Evolutionary conservation across 2,888 invertebrate species (phyloP).

Genomic region (Volucella bombylans): DNA sequence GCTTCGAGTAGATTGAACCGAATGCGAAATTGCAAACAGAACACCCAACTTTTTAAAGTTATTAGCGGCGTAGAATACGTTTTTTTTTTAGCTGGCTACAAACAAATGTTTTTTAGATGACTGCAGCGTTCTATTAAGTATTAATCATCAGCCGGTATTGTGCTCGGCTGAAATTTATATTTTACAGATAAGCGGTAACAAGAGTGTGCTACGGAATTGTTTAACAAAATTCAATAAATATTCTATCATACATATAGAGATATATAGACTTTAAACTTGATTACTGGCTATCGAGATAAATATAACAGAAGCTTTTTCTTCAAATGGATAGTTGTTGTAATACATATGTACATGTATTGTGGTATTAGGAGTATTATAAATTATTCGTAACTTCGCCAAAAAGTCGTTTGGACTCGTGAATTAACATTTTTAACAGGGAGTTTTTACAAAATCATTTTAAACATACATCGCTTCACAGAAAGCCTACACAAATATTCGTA

Average conservation of each 20-base stretch:
- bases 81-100: conserved; percentile 6
- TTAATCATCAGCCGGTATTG: conserved; percentile 24
- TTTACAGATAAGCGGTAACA: background rate
- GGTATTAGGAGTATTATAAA: too few species aligned
- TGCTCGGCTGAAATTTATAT: conserved; percentile 53
- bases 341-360: too few species aligned
- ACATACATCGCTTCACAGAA: too few species aligned
- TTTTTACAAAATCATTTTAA: too few species aligned
- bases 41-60: conserved; percentile 26
- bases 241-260: background rate
- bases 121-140: background rate
- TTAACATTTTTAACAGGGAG: too few species aligned
- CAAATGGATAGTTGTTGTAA: too few species aligned
- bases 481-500: too few species aligned
- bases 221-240: background rate
- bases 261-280: too few species aligned
- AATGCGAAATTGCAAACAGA: conserved; percentile 38
- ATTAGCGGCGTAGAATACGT: conserved; percentile 25
- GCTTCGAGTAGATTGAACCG: conserved; percentile 24
- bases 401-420: too few species aligned
- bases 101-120: conserved; percentile 20
- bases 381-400: too few species aligned
- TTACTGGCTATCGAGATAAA: too few species aligned
- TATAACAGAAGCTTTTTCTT: too few species aligned
- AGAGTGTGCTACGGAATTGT: background rate